Conservation (phyloP, 2,113 vertebrate genomes). For the Polypterus bichir region DNA sequence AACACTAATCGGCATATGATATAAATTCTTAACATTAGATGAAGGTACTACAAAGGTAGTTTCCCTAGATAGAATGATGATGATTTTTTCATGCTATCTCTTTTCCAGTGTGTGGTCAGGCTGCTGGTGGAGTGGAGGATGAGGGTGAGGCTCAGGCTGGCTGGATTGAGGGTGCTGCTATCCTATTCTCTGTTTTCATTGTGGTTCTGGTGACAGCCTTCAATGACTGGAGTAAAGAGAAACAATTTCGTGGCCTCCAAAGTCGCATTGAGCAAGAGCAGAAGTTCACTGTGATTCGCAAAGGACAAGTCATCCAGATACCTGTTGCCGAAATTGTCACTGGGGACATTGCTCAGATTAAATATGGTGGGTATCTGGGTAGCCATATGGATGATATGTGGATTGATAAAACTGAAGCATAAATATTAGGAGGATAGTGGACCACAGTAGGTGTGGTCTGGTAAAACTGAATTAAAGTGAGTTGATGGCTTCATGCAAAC, state of each 20-base stretch:
- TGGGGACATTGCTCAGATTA: slow-evolving; percentile 91
- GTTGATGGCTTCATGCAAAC: background rate
- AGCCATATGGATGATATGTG: no score
- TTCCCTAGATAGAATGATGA: background rate
- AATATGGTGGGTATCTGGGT: slow-evolving; percentile 64
- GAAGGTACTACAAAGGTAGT: background rate
- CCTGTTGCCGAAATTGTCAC: slow-evolving; percentile 84
- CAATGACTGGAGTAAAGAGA: slow-evolving; percentile 97
- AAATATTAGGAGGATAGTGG: no score
- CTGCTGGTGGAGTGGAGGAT: slow-evolving; percentile 45
- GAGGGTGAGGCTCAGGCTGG: slow-evolving; percentile 80
- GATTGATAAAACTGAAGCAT: no score
- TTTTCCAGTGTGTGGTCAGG: slow-evolving; percentile 57
- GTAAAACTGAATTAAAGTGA: no score
- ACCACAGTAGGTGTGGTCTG: no score
- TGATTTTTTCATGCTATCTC: background rate
- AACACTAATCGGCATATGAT: no score
- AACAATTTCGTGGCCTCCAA: slow-evolving; percentile 91
- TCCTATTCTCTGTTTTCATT: slow-evolving; percentile 85
- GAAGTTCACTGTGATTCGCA: slow-evolving; percentile 88
- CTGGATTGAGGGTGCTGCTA: slow-evolving; percentile 93
- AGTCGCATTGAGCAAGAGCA: slow-evolving; percentile 92
- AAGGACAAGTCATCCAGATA: slow-evolving; percentile 92
- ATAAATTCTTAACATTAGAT: no score
- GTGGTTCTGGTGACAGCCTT: slow-evolving; percentile 94